Evolutionary conservation across 2,888 invertebrate species (phyloP).

Genomic region (Netelia virgata): DNA sequence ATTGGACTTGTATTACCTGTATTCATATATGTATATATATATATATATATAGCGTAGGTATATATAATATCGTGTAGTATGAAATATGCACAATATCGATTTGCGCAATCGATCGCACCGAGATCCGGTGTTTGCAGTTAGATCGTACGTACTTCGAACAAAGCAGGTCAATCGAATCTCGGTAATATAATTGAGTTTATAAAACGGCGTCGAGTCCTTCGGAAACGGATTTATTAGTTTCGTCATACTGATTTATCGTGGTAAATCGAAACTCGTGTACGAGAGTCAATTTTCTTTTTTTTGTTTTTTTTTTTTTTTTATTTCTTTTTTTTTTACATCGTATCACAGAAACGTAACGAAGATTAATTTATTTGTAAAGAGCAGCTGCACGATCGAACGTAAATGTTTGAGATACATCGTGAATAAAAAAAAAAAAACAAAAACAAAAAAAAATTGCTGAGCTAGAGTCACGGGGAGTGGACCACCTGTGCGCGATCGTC

Average conservation of each 20-base stretch:
- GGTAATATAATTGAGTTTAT: slow-evolving; percentile 58
- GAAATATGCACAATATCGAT: slow-evolving; percentile 51
- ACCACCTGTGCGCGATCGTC: slow-evolving; percentile 50
- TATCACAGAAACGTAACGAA: not conserved
- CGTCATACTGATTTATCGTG: slow-evolving; percentile 48
- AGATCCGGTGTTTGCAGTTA: slow-evolving; percentile 66
- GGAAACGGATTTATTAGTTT: slow-evolving; percentile 56
- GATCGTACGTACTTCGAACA: slow-evolving; percentile 63
- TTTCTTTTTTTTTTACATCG: not conserved
- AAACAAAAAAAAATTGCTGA: not conserved
- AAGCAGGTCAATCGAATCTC: slow-evolving; percentile 68
- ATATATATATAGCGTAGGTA: not conserved
- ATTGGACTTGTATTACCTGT: slow-evolving; percentile 21
- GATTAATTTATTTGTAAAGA: not conserved
- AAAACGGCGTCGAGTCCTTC: slow-evolving; percentile 16
- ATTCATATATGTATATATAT: slow-evolving; percentile 15
- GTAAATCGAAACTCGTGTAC: slow-evolving; percentile 1
- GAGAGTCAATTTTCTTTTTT: not conserved
- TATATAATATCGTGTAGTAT: not conserved
- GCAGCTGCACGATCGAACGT: not conserved
- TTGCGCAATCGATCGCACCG: slow-evolving; percentile 66
- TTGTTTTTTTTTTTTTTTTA: not conserved
- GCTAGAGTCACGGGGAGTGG: slow-evolving; percentile 1
- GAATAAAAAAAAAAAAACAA: not conserved
- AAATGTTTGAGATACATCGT: not conserved